These are phyloP conservation scores for Leptoclinus maculatus DNA, from an alignment of 2,797 vertebrate species.

Conservation along the genomic window DNA sequence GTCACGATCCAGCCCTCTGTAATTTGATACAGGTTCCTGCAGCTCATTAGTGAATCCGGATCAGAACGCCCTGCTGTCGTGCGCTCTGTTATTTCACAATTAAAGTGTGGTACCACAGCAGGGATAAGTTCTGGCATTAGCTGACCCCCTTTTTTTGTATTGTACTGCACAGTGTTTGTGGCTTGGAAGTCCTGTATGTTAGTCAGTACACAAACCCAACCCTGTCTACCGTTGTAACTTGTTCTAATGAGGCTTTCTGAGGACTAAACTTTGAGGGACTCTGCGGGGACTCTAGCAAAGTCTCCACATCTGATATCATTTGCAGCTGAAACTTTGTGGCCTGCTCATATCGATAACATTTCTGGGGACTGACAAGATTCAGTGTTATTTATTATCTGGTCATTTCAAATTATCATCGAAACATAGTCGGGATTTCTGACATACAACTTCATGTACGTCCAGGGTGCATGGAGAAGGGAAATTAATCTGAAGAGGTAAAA, in stretches of 20 bases:
- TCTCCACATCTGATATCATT: conserved; percentile 42
- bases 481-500: background rate
- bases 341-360: conserved; percentile 27
- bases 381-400: conserved; percentile 15
- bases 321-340: conserved; percentile 50
- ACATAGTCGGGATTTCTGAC: no score
- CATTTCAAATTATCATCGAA: conserved; percentile 13
- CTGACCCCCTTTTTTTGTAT: conserved; percentile 62
- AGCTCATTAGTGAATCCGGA: conserved; percentile 59
- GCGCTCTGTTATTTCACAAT: conserved; percentile 47
- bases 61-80: conserved; percentile 32
- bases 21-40: conserved; percentile 47
- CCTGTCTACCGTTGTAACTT: conserved; percentile 18
- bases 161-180: conserved; percentile 42
- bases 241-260: conserved; percentile 66
- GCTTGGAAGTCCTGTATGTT: conserved; percentile 53
- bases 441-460: background rate
- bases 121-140: conserved; percentile 60
- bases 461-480: background rate
- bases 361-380: conserved; percentile 2
- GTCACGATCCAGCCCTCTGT: conserved; percentile 24
- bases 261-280: conserved; percentile 49
- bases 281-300: conserved; percentile 58
- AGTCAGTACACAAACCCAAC: conserved; percentile 45
- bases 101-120: conserved; percentile 54